Conservation (phyloP, 2,888 invertebrate species). For the Dermolepida albohirtum region DNA sequence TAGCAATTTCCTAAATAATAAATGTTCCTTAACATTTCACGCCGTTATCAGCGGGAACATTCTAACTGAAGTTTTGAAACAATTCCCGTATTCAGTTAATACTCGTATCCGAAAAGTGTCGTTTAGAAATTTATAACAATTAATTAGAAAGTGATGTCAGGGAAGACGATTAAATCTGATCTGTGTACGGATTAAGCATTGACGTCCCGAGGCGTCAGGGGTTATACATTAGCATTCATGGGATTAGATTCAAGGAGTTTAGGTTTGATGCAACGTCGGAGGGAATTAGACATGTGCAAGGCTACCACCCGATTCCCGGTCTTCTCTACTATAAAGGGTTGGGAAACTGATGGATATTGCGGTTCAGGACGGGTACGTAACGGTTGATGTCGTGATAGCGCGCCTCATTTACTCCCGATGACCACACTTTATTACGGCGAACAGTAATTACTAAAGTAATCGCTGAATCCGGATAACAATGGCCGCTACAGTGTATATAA, state of each 20-base stretch:
- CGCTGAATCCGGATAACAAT: slow-evolving; percentile 56
- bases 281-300: slow-evolving; percentile 43
- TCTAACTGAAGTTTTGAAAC: background rate
- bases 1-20: too few species aligned
- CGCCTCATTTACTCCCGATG: slow-evolving; percentile 62
- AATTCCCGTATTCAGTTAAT: background rate
- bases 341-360: slow-evolving; percentile 41
- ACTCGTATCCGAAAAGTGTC: background rate
- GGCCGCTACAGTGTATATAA: background rate
- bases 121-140: slow-evolving; percentile 32
- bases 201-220: slow-evolving; percentile 33
- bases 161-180: slow-evolving; percentile 25
- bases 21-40: too few species aligned
- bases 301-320: slow-evolving; percentile 30
- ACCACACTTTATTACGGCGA: slow-evolving; percentile 62
- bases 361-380: slow-evolving; percentile 47
- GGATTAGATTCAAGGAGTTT: slow-evolving; percentile 47
- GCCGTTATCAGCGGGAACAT: background rate
- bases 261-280: slow-evolving; percentile 34
- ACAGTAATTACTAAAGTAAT: slow-evolving; percentile 63
- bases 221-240: slow-evolving; percentile 40
- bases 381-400: slow-evolving; percentile 58
- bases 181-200: slow-evolving; percentile 42
- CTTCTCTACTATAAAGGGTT: slow-evolving; percentile 19
- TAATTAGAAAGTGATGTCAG: slow-evolving; percentile 30